Evolutionary conservation across 2,888 invertebrate genomes (phyloP).

Genomic region (Choristoneura rosaceana): DNA sequence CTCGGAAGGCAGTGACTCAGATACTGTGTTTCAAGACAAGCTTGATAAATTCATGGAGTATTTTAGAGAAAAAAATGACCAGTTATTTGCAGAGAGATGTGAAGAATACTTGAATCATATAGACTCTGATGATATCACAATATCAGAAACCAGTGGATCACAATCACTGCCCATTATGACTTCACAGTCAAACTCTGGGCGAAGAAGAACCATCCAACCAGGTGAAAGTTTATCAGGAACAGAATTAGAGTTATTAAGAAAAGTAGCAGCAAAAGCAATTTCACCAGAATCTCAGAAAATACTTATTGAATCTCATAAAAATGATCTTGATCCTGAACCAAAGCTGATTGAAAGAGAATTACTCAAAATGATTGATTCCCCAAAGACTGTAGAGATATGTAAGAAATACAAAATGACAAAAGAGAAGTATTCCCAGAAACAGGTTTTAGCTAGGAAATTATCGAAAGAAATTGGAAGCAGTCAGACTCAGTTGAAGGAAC

Average conservation of each 20-base stretch:
- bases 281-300: conserved; percentile 83
- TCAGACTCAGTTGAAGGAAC: conserved; percentile 89
- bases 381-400: conserved; percentile 79
- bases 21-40: conserved; percentile 89
- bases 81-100: conserved; percentile 86
- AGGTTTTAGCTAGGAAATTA: conserved; percentile 76
- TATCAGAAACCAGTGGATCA: conserved; percentile 81
- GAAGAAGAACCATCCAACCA: conserved; percentile 86
- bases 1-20: conserved; percentile 86
- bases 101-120: conserved; percentile 85
- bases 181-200: conserved; percentile 78
- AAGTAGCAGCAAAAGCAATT: conserved; percentile 85
- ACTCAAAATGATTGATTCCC: conserved; percentile 82
- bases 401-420: conserved; percentile 83
- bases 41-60: conserved; percentile 90
- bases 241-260: conserved; percentile 85
- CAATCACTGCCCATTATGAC: conserved; percentile 80
- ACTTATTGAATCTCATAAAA: conserved; percentile 84
- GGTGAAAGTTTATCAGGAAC: conserved; percentile 86
- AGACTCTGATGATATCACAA: conserved; percentile 82
- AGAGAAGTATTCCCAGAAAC: conserved; percentile 81
- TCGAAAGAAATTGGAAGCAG: conserved; percentile 87
- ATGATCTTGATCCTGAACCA: conserved; percentile 83
- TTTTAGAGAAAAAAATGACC: conserved; percentile 89
- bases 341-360: conserved; percentile 82